These are phyloP conservation scores for Hippopotamyrus pictus DNA, from an alignment of 2,797 vertebrate genomes.

Conservation along the genomic window DNA sequence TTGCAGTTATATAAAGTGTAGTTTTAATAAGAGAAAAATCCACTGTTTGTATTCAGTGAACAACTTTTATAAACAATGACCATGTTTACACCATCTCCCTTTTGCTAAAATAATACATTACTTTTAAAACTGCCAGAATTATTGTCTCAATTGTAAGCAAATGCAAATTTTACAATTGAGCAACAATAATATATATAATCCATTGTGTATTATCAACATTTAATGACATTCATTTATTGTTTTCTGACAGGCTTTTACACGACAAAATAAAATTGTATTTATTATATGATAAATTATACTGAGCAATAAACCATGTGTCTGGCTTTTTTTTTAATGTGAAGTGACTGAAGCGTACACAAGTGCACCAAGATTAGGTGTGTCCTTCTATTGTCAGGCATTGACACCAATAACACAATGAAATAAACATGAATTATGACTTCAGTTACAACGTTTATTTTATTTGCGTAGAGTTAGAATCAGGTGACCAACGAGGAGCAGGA, in stretches of 20 bases:
- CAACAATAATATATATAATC: background rate
- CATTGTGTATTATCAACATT: background rate
- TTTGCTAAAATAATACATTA: background rate
- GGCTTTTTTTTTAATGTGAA: background rate
- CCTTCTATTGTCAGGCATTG: background rate
- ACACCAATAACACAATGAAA: background rate
- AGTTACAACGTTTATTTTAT: background rate
- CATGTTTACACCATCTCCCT: background rate
- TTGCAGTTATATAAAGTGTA: background rate
- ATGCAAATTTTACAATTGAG: slow-evolving; percentile 46
- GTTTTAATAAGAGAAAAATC: background rate
- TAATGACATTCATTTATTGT: slow-evolving; percentile 38
- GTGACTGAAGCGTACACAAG: background rate
- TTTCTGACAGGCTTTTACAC: slow-evolving; percentile 28
- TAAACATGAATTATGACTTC: background rate
- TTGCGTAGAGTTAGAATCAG: background rate
- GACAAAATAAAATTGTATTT: background rate
- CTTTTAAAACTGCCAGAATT: background rate
- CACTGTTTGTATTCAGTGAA: slow-evolving; percentile 41
- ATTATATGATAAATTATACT: background rate
- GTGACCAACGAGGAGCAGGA: slow-evolving; percentile 37
- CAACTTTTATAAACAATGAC: background rate
- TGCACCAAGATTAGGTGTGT: background rate
- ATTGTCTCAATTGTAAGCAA: slow-evolving; percentile 42
- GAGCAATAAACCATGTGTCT: background rate